Evolutionary conservation across 2,797 vertebrate species (phyloP), one percentile per base, ranked within the genome.

Genomic region (Amphiprion clarkii): DNA sequence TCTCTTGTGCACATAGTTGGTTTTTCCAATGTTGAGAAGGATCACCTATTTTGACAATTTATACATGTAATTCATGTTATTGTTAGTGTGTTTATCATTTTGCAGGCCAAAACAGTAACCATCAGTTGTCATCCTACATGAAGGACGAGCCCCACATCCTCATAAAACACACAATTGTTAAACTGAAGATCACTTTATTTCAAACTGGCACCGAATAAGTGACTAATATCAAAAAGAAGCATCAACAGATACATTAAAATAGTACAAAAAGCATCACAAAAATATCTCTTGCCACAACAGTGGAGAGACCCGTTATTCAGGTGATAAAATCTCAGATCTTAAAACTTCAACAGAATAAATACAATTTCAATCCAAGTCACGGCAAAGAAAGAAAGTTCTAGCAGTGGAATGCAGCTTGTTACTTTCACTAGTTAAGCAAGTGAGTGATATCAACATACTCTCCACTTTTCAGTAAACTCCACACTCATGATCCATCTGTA

Each of bases 311-410:
- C 27, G 49, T 64, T 70, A 63, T 75, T 80, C 58, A 82, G 14
- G 65, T 67, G 61, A 82, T 79, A 82, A 87, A 87, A 49, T 69
- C 56, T 86, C 55, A 78, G 14, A 64, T 58, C 12, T 8, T 60
- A 69, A 76, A 84, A 84, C 31, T 25, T 55, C 19, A 68, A 82
- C 31, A 84, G 67, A 90, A 93, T 92, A 92, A 93, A 92, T 92
- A 92, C n/a, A 67, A 52, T 42, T 75, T 82, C 36, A 81, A 64
- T 40, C 72, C 46, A 78, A 75, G 67, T 67, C 62, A 82, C 71
- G 63, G 42, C 14, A 75, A 64, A 44, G 5, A 46, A 14, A 70
- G 48, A 60, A 83, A 69, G 66, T 67, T 53, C 81, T 54, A 67
- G 74, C 73, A 84, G 78, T 68, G 75, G 74, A 86, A 85, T 83